A percentile compares a stretch with the other conserved stretches of the same genome.
Conservation (phyloP, 2,888 invertebrate genomes). For the Stenotaenia linearis region DNA sequence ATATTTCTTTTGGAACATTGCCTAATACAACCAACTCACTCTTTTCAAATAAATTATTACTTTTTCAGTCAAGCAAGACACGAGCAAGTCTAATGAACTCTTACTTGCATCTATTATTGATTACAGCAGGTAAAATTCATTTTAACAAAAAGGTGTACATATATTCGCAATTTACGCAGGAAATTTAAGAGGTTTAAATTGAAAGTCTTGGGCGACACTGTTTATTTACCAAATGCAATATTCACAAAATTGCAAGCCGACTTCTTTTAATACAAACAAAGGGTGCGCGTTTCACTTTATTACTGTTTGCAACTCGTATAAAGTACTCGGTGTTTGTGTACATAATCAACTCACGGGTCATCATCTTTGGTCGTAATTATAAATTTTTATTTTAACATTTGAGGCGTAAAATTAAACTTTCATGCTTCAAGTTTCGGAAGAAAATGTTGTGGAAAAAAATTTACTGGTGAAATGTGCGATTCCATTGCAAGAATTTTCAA, state of each 20-base stretch:
- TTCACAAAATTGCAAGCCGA: not conserved
- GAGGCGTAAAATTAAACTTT: no score
- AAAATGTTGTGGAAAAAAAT: no score
- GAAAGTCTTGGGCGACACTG: not conserved
- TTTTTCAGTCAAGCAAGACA: not conserved
- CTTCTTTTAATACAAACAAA: not conserved
- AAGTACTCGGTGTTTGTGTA: not conserved
- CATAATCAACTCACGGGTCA: not conserved
- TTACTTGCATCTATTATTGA: not conserved
- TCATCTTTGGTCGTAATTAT: not conserved
- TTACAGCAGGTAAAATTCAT: slow-evolving; percentile 5
- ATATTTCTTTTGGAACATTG: not conserved
- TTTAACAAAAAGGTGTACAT: not conserved
- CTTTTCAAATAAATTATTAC: not conserved
- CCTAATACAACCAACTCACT: not conserved
- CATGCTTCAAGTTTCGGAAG: no score
- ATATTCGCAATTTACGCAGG: not conserved
- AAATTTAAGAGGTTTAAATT: not conserved
- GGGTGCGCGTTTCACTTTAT: not conserved
- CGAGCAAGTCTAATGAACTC: slow-evolving; percentile 8
- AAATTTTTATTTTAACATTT: no score
- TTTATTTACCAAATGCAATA: not conserved
- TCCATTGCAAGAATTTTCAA: no score
- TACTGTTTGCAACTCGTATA: not conserved
- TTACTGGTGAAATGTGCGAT: no score